phyloP scores from a whole-genome alignment of 1,140 invertebrate species.

The Halictus rubicundus region DNA sequence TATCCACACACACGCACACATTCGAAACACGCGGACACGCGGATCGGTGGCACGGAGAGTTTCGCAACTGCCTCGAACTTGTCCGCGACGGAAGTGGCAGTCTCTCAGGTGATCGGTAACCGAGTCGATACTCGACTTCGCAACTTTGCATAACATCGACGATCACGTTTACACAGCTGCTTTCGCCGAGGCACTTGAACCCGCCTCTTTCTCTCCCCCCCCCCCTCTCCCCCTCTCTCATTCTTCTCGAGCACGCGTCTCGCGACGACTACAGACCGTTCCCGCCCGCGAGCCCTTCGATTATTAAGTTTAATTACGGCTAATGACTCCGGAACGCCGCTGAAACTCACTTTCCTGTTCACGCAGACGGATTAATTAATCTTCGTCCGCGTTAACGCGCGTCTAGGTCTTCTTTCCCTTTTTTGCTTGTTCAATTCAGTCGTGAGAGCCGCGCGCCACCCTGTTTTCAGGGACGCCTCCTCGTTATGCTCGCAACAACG shows the following conservation, averaged over 20 bases:
- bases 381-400: neutral
- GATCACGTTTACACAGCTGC: constrained; percentile 24
- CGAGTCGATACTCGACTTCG: constrained; percentile 51
- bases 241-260: neutral
- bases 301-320: constrained; percentile 37
- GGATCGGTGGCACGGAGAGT: constrained; percentile 45
- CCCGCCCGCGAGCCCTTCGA: neutral
- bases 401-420: too few relatives aligned
- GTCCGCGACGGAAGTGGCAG: constrained; percentile 60
- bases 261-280: neutral
- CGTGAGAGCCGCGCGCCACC: neutral
- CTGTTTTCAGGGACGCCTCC: too few relatives aligned
- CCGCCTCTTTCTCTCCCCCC: neutral
- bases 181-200: neutral
- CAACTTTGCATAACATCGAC: constrained; percentile 20
- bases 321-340: constrained; percentile 12
- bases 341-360: neutral
- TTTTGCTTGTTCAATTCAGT: neutral
- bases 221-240: neutral
- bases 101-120: constrained; percentile 57
- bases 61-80: constrained; percentile 62
- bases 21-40: constrained; percentile 16
- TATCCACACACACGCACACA: neutral
- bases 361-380: neutral
- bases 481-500: too few relatives aligned